Evolutionary conservation across 2,888 invertebrate genomes (phyloP), one percentile per base, ranked within the genome.

Genomic region (Tribolium freemani): DNA sequence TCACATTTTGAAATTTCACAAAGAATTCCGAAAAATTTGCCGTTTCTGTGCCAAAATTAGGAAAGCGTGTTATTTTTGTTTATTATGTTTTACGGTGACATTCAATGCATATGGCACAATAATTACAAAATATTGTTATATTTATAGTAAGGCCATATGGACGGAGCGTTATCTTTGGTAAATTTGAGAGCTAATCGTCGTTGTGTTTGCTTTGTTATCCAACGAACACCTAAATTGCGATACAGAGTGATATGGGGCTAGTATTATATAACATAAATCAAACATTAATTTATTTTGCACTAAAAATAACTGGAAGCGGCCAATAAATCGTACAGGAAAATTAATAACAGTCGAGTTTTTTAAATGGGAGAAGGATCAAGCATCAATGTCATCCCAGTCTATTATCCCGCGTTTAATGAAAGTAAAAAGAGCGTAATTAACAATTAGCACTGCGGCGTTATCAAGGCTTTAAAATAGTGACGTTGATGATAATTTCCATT

Each of bases 91-190:
- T 16, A 54, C 56, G 56, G 46, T 54, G 38, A 71, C 51, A 58
- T 58, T 11, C 56, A 10, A 5, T 58, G 46, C 57, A 64, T 70
- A 70, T 69, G 64, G 56, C 21, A 48, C 11, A 53, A 71, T 67
- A 71, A 71, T 71, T 71, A 58, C 51, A 58, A 54, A 54, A 68
- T 56, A 30, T 8, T 72, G 67, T 68, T 68, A 9, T 71, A 71
- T 72, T 72, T 72, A 68, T 72, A 72, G 71, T 68, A 72, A 38
- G 46, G 26, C n/a, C 71, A 72, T 72, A 72, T 72, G 71, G 71
- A 21, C 26, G 11, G 10, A 56, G 46, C 45, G 60, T 72, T 72
- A 72, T 72, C 72, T 72, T 63, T 58, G 13, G 61, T 72, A 72
- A 72, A 72, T 66, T 61, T 70, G 70, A 56, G 56, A 38, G 64